phyloP scores from a whole-genome alignment of 2,113 vertebrate species.

The Perca schrenkii region DNA sequence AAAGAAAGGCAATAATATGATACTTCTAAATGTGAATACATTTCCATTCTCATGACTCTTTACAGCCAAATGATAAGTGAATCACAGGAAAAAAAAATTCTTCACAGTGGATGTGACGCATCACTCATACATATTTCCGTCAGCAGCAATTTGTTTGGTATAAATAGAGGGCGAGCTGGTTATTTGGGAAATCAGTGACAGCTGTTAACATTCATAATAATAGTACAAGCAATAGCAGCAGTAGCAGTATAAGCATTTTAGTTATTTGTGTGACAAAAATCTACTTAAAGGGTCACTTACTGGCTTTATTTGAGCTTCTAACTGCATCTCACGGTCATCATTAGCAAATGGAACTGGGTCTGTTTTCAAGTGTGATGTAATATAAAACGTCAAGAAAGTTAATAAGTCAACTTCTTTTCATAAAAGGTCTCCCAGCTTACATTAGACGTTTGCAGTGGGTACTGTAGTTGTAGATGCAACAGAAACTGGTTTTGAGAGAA shows the following conservation, averaged over 20 bases:
- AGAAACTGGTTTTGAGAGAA: background rate
- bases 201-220: background rate
- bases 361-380: background rate
- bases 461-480: background rate
- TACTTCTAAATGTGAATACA: background rate
- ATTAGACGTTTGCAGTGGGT: background rate
- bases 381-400: background rate
- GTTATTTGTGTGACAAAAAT: background rate
- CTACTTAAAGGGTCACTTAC: background rate
- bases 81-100: background rate
- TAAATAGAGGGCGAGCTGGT: constrained; percentile 12
- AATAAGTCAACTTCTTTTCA: background rate
- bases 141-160: constrained; percentile 21
- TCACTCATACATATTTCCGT: background rate
- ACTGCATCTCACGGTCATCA: background rate
- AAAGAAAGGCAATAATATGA: background rate
- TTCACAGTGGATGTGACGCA: constrained; percentile 21
- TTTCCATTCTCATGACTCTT: background rate
- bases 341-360: background rate
- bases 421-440: background rate
- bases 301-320: background rate
- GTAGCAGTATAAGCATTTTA: background rate
- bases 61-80: background rate
- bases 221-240: background rate
- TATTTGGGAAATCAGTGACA: background rate